Base-by-base conservation (phyloP, 2,888 invertebrate species). In the Apotomis turbidana region DNA sequence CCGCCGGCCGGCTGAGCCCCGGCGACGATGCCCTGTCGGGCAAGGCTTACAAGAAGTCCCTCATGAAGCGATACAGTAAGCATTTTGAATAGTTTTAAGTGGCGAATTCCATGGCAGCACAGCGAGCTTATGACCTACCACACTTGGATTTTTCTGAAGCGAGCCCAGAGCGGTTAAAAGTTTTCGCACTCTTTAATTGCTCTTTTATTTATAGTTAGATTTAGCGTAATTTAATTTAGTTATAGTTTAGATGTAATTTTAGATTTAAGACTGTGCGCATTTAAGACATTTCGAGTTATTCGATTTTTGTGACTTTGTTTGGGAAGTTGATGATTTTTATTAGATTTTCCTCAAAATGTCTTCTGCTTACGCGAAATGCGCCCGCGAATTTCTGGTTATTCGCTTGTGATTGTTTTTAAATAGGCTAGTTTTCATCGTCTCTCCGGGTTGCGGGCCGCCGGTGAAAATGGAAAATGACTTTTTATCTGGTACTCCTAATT, bases 21-120 rank as follows among this genome's bases (percentile, higher is more conserved):
- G 92, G 95, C 84, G 94, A 95, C 66, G 94, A 93, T 58, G 85
- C 88, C 78, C 84, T 87, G 80, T 85, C 87, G 75, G 94, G 94
- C 76, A 94, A 94, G 80, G 96, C 97, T 63, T 98, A 97, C 95
- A 98, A 98, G 95, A 98, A 98, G 91, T 97, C 96, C 84, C 95
- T 98, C 83, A 98, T 98, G 95, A 97, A 97, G 94, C 95, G 98
- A 95, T 98, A 97, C 94, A 96, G 98, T 98, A 96, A 98, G 98
- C 97, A 6, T 64, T 68, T 72, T 41, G 61, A 60, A 67, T 60
- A 52, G 38, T 67, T 67, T 63, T 62, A 63, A 71, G 70, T 64
- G 54, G 60, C 68, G 68, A 61, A 61, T 55, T 44, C 12, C 10
- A 41, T 27, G 46, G 13, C 12, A 46, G 67, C 67, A 8, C 27